Base-by-base conservation (phyloP, 2,888 invertebrate species). In the Meta bourneti region DNA sequence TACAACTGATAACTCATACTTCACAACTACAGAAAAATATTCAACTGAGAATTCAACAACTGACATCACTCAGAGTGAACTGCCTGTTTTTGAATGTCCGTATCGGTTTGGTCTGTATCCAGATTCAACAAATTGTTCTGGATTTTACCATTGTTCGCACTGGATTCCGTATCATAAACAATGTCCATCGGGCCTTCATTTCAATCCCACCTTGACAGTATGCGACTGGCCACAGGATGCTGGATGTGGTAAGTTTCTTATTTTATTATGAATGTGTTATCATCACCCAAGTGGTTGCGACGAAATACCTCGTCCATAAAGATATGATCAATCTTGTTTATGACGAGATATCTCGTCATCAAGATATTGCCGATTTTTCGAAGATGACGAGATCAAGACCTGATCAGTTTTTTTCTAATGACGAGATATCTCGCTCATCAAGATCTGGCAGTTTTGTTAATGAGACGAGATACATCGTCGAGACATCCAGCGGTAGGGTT, bases 161-260 rank as follows among this genome's bases (percentile, higher is more conserved):
- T 79, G 90, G 49, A 48, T 74, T 8, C 49, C 87, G 7, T 51
- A 88, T 7, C 54, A 70, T 0, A 90, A 89, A 77, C 11, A 13
- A 7, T 93, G 93, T 79, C 87, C 92, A 19, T 34, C 79, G 11
- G 78, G 34, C n/a, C 61, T 92, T 1, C 90, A 93, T 49, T 93
- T 92, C 70, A 92, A 90, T 61, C 71, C 86, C 11, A 52, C 11
- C 19, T 8, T 81, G 5, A 77, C 74, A 75, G 83, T 89, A 11
- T 93, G 93, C 61, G 93, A 93, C 75, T 93, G 90, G 92, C 87
- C 92, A n/a, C 74, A 83, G 7, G 69, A 20, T 16, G 92, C 92
- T 19, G 90, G 88, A 49, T 93, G 93, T 72, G 79, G 89, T 89
- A 86, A 89, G 92, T 86, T 70, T 19, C 54, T 48, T 11, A 5